These are phyloP conservation scores for Myzus persicae DNA, from an alignment of 1,140 invertebrate species.

Conservation along the genomic window DNA sequence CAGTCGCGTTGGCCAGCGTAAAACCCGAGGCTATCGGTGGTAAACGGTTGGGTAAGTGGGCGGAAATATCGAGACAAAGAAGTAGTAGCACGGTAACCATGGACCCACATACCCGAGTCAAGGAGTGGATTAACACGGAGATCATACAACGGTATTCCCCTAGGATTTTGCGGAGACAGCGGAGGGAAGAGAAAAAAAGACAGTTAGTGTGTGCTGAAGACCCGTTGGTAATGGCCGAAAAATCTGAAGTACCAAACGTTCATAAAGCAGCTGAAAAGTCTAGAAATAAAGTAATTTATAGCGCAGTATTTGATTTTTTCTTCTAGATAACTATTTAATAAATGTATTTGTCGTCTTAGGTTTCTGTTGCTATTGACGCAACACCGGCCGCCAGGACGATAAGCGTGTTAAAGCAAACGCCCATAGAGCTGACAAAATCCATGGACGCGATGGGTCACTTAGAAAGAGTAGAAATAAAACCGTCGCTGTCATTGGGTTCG, in stretches of 20 bases:
- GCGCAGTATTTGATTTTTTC: background rate
- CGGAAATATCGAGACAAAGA: slow-evolving; percentile 72
- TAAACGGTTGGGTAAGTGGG: slow-evolving; percentile 72
- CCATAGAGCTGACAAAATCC: slow-evolving; percentile 75
- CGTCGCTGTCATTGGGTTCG: slow-evolving; percentile 42
- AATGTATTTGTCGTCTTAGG: slow-evolving; percentile 64
- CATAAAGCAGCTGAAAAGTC: background rate
- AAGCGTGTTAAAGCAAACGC: slow-evolving; percentile 77
- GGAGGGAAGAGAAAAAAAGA: slow-evolving; percentile 49
- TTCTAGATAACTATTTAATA: background rate
- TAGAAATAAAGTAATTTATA: slow-evolving; percentile 50
- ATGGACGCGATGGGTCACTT: slow-evolving; percentile 59
- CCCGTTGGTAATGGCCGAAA: background rate
- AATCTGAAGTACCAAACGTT: background rate
- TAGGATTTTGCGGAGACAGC: slow-evolving; percentile 65
- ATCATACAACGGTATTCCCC: slow-evolving; percentile 75
- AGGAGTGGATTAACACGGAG: slow-evolving; percentile 80
- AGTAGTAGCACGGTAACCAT: slow-evolving; percentile 76
- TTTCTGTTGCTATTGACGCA: slow-evolving; percentile 78
- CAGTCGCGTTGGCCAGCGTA: slow-evolving; percentile 65
- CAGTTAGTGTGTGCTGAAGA: slow-evolving; percentile 37
- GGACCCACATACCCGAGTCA: slow-evolving; percentile 83
- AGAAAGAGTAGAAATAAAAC: background rate
- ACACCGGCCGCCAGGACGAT: slow-evolving; percentile 75
- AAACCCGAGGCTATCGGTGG: slow-evolving; percentile 68